Base-by-base conservation (phyloP, 2,797 vertebrate genomes). In the Catostomus latipinnis region DNA sequence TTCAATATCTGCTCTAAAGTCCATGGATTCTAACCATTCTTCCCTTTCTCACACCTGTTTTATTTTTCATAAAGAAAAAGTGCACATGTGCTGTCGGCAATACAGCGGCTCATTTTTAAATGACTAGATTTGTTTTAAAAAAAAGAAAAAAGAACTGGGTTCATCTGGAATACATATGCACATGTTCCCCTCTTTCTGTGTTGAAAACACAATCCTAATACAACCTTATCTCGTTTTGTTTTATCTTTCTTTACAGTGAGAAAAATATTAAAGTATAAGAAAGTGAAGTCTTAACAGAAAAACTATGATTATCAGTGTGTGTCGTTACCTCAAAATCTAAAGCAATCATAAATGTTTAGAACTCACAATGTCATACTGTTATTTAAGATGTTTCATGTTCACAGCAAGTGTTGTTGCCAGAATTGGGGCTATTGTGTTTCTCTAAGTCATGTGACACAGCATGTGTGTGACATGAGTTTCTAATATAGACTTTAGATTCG, bases 401-500 rank as follows among this genome's bases (percentile, higher is more conserved):
- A 71, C 14, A 22, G 6, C 9, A 65, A 57, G 45, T 49, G 50
- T 11, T 78, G 52, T 73, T 66, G 8, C 45, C 52, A 80, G 13
- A 73, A 67, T 50, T 58, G 61, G 61, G 53, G 10, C 49, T 46
- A 18, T 49, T 22, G 12, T 66, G 53, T 10, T 56, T 56, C 14
- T 48, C 6, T 16, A 61, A 52, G 69, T 78, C 77, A 80, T 80
- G 70, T 73, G 70, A 80, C 12, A 8, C 50, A 66, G 46, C 65
- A 78, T 69, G 60, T 81, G 71, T 62, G 22, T 53, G 70, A 81
- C 81, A 83, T 81, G 82, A 82, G 79, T 78, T 85, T 85, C 70
- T 62, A 81, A 81, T 78, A 81, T 18, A 70, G 74, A 53, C 45
- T 80, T 80, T 72, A n/a, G 62, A 48, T 56, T 72, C 22, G 46